Base-by-base conservation (phyloP, 2,888 invertebrate genomes). In the Ramazzottius varieornatus region DNA sequence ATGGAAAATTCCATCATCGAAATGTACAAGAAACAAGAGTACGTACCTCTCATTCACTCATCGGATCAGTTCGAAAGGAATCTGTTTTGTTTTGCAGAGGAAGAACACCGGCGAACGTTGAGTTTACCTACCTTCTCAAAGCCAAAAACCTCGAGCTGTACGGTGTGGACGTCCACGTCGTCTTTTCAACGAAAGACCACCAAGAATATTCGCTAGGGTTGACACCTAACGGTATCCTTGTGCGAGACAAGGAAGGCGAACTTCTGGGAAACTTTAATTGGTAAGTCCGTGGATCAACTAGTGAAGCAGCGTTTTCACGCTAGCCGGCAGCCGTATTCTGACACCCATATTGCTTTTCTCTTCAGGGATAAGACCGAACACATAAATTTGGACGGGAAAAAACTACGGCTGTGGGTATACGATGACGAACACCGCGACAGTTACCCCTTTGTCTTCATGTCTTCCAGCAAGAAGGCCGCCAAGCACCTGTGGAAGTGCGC, bases 401-500 rank as follows among this genome's bases (percentile, higher is more conserved):
- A 94, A 76, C 78, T 99, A 64, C 94, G 93, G 0, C 80, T 99
- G 66, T 86, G 96, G 63, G 96, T 99, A 1, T 92, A 96, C 13
- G 98, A 99, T 77, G 94, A 96, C 74, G 96, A 96, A 32, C 69
- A 77, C 76, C 92, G 92, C 0, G 81, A 85, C 65, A 91, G 94
- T 74, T 98, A 99, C 77, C 94, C 94, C 0, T 99, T 99, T 77
- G 93, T 98, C 1, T 99, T 99, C 77, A 81, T 83, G 67, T 79
- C 96, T 70, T 86, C 88, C 70, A 96, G 93, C 75, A 91, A 94
- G 75, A 94, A 94, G 76, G 94, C 96, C 1, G 93, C 94, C 76
- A 99, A 99, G 77, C 98, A 99, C 78, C 80, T 99, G 69, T 99
- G 98, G 98, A 99, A 99, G 78, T 98, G 98, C 80, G 96, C 96